Evolutionary conservation across 2,797 vertebrate species (phyloP).

Genomic region (Tragopan temminckii): DNA sequence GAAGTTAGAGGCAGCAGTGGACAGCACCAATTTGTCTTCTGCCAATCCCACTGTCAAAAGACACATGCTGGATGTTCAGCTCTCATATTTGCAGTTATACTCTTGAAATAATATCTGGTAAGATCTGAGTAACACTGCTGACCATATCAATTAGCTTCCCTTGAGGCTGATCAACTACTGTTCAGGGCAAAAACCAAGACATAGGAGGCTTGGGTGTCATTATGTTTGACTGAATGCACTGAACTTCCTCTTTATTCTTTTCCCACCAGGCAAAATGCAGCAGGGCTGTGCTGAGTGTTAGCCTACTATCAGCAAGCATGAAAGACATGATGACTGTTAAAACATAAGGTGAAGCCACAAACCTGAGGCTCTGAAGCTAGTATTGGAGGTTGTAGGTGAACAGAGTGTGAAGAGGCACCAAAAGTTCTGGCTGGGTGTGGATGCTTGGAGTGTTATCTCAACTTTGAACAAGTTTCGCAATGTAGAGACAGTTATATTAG

Average conservation of each 20-base stretch:
- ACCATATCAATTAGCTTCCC: not conserved
- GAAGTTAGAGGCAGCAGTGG: not conserved
- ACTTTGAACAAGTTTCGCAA: not conserved
- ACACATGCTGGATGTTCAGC: not conserved
- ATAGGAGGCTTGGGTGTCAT: fast-evolving
- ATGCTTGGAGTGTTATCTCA: not conserved
- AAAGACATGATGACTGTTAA: not conserved
- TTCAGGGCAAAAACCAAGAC: not conserved
- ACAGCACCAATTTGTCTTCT: not conserved
- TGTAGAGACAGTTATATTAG: not conserved
- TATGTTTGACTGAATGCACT: fast-evolving
- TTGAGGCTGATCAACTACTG: not conserved
- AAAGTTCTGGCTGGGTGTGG: not conserved
- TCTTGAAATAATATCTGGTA: not conserved
- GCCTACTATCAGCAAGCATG: not conserved
- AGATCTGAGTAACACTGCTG: not conserved
- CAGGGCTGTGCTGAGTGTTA: not conserved
- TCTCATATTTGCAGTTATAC: not conserved
- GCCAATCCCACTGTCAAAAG: not conserved
- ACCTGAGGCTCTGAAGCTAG: not conserved
- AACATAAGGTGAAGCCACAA: not conserved
- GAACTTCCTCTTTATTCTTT: fast-evolving
- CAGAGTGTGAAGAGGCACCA: not conserved
- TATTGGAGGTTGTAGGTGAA: fast-evolving
- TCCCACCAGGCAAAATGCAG: not conserved